These are phyloP conservation scores for Notocelia uddmanniana DNA, from an alignment of 2,888 invertebrate species.

Conservation along the genomic window DNA sequence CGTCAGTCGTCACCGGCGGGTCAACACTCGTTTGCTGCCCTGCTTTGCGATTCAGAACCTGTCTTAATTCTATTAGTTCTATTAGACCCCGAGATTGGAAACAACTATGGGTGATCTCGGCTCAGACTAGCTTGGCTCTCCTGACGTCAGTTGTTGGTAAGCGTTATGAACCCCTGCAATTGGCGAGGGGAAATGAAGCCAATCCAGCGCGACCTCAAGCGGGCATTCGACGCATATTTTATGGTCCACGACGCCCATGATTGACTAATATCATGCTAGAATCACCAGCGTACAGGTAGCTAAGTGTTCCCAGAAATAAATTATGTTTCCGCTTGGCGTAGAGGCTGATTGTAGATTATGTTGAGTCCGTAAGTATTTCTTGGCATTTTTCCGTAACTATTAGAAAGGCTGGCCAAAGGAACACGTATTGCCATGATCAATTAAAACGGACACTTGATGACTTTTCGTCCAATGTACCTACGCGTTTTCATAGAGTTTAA, in stretches of 20 bases:
- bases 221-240: conserved; percentile 9
- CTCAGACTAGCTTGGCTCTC: neutral
- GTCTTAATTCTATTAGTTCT: neutral
- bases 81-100: neutral
- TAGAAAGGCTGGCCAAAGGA: neutral
- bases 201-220: conserved; percentile 18
- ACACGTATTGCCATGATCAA: no score
- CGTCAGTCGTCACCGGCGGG: conserved; percentile 20
- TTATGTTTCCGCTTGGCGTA: conserved; percentile 9
- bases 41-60: neutral
- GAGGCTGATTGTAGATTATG: conserved; percentile 4
- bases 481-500: no score
- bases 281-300: neutral
- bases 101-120: neutral
- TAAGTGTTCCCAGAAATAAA: conserved; percentile 19
- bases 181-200: conserved; percentile 23
- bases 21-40: conserved; percentile 26
- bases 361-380: neutral
- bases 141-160: neutral
- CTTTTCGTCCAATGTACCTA: no score
- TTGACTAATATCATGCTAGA: neutral
- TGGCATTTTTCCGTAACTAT: neutral
- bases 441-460: no score
- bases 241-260: conserved; percentile 1
- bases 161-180: neutral